A percentile compares a stretch with the other conserved stretches of the same genome.
phyloP scores from a whole-genome alignment of 2,797 vertebrate genomes.

The Eulemur coronatus region DNA sequence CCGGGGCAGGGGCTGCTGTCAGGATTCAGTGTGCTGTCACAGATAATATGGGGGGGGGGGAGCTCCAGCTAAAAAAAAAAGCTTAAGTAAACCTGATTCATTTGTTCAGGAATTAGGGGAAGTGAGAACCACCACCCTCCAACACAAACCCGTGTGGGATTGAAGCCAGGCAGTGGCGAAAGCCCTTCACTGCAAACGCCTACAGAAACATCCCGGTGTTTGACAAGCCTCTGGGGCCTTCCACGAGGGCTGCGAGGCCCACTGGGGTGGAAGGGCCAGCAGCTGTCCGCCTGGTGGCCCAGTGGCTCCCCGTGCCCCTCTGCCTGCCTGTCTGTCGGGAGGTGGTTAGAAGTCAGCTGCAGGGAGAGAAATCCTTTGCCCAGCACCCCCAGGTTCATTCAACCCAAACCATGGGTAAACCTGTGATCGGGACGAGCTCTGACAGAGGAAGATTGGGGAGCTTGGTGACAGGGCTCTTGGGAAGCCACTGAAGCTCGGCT shows the following conservation, averaged over 20 bases:
- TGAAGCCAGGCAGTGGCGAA: background rate
- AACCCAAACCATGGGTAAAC: slow-evolving; percentile 34
- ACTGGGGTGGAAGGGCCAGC: background rate
- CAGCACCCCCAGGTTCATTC: background rate
- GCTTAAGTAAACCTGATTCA: slow-evolving; percentile 61
- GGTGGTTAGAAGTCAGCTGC: background rate
- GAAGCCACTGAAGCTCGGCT: slow-evolving; percentile 68
- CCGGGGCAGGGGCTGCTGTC: background rate
- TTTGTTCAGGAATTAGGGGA: slow-evolving; percentile 68
- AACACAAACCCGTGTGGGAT: background rate
- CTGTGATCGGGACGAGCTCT: slow-evolving; percentile 65
- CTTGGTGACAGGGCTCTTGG: slow-evolving; percentile 70
- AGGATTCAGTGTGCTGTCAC: background rate
- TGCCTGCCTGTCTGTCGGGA: background rate
- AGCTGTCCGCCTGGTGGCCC: background rate
- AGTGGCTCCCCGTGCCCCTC: background rate
- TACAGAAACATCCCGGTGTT: slow-evolving; percentile 60
- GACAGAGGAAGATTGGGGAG: slow-evolving; percentile 69
- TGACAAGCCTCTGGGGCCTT: slow-evolving; percentile 60
- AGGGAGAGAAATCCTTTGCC: slow-evolving; percentile 34
- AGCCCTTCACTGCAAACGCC: slow-evolving; percentile 8
- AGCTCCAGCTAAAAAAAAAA: slow-evolving; percentile 25
- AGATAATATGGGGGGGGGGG: background rate
- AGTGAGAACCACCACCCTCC: slow-evolving; percentile 55
- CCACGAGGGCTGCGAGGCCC: background rate